These are phyloP conservation scores for Orthosia incerta DNA, from an alignment of 2,888 invertebrate genomes.

Conservation along the genomic window DNA sequence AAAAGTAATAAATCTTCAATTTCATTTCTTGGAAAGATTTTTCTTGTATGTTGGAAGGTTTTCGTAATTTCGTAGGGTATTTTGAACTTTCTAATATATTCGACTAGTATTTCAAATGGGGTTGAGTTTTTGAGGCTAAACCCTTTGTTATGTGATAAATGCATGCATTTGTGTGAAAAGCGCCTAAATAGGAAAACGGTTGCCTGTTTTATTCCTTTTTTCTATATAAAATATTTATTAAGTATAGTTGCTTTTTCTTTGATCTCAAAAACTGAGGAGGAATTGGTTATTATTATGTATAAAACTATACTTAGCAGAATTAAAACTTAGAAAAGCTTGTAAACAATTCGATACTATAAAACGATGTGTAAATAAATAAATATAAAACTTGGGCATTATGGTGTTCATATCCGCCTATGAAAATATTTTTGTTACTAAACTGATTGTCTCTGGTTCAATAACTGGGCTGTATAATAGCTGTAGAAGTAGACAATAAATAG, in stretches of 20 bases:
- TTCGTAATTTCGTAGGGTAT: slow-evolving; percentile 10
- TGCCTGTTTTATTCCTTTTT: slow-evolving; percentile 27
- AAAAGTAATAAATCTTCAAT: background rate
- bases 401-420: slow-evolving; percentile 80
- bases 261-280: slow-evolving; percentile 69
- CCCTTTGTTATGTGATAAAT: slow-evolving; percentile 50
- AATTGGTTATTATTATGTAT: slow-evolving; percentile 62
- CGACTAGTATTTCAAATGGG: slow-evolving; percentile 23
- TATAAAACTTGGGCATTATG: slow-evolving; percentile 69
- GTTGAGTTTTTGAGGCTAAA: slow-evolving; percentile 36
- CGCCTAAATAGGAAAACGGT: slow-evolving; percentile 45
- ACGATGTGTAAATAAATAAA: slow-evolving; percentile 46
- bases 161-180: slow-evolving; percentile 51
- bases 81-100: slow-evolving; percentile 9
- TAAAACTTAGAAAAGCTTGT: slow-evolving; percentile 37
- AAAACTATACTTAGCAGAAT: slow-evolving; percentile 43
- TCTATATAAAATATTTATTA: slow-evolving; percentile 30
- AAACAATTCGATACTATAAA: slow-evolving; percentile 52
- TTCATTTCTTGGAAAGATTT: background rate
- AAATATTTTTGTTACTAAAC: slow-evolving; percentile 77
- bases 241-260: slow-evolving; percentile 49
- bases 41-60: slow-evolving; percentile 1
- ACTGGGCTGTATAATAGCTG: slow-evolving; percentile 65
- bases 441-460: slow-evolving; percentile 61
- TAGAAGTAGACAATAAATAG: slow-evolving; percentile 71